These are phyloP conservation scores for Benthosema pterotum DNA, from an alignment of 2,797 vertebrate species.

Conservation along the genomic window DNA sequence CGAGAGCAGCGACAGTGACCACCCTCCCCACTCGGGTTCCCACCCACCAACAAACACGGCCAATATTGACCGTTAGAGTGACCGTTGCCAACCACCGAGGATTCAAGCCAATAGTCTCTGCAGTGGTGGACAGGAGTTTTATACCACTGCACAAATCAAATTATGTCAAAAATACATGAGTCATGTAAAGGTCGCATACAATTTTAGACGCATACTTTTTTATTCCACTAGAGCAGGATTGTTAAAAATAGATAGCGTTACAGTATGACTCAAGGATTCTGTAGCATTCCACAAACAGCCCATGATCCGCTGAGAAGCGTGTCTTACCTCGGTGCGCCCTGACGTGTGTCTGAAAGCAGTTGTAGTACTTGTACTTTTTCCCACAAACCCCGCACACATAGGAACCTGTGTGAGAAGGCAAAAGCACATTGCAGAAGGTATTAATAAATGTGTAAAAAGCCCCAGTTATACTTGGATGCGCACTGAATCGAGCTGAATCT, in stretches of 20 bases:
- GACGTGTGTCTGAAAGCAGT: constrained; percentile 99
- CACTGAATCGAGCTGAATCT: too few relatives aligned
- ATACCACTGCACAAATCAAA: constrained; percentile 13
- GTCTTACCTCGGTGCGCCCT: constrained; percentile 94
- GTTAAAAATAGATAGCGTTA: constrained; percentile 15
- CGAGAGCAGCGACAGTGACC: too few relatives aligned
- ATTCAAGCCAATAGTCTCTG: too few relatives aligned
- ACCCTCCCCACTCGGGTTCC: too few relatives aligned
- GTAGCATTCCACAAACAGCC: constrained; percentile 22
- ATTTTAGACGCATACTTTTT: constrained; percentile 20
- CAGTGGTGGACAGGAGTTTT: too few relatives aligned
- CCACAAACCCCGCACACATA: constrained; percentile 97
- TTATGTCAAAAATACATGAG: constrained; percentile 24
- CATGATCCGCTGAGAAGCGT: neutral
- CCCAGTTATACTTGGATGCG: too few relatives aligned
- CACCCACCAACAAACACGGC: too few relatives aligned
- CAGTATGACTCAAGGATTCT: constrained; percentile 5
- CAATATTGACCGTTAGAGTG: too few relatives aligned
- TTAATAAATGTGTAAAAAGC: neutral
- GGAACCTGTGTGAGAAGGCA: constrained; percentile 85
- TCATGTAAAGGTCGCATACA: constrained; percentile 35
- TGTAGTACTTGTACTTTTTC: constrained; percentile 99
- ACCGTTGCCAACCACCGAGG: too few relatives aligned
- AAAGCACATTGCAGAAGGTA: constrained; percentile 24
- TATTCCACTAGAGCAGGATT: neutral